Base-by-base conservation (phyloP, 2,888 invertebrate species). In the Microchrysa polita region DNA sequence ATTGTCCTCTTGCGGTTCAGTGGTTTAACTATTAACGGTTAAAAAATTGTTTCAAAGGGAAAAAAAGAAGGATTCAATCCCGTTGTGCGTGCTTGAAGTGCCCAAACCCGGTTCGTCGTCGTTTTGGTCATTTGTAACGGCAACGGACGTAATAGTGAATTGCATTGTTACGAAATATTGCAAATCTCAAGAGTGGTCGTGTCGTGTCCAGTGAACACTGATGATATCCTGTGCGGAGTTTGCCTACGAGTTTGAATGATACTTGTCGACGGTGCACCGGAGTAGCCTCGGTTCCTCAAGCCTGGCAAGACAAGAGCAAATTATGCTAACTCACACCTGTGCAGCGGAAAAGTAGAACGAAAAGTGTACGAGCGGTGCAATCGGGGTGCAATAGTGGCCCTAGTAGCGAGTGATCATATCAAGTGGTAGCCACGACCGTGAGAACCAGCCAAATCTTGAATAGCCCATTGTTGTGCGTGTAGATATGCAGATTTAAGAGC, bases 91-190 rank as follows among this genome's bases (percentile, higher is more conserved):
- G 14, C 10, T 4, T n/a, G 48, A 48, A 34, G 7, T 34, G 2
- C 7, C 48, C 48, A n/a, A n/a, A 48, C 48, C 48, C 48, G 12
- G 12, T 48, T 48, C 48, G 27, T 34, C 27, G 27, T 34, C 55
- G 55, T 55, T 16, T 1, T 18, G 16, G 55, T 55, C 18, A 18
- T 48, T 48, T 48, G 48, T 48, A 48, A 48, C 48, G 14, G 48
- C 16, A 59, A 59, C 23, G 22, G 59, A 20, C 5, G 59, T 23
- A 23, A 14, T 9, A 23, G 23, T 23, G 59, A 23, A 59, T 22
- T 59, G 27, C 4, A 59, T 59, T 14, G 59, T 59, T 59, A 59
- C 59, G 59, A 59, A 59, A 59, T n/a, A n/a, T 59, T 59, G 59
- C 5, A 40, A 40, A 40, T 40, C 5, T 34, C 27, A 23, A 59